Base-by-base conservation (phyloP, 2,797 vertebrate species). In the Chrysocyon brachyurus region DNA sequence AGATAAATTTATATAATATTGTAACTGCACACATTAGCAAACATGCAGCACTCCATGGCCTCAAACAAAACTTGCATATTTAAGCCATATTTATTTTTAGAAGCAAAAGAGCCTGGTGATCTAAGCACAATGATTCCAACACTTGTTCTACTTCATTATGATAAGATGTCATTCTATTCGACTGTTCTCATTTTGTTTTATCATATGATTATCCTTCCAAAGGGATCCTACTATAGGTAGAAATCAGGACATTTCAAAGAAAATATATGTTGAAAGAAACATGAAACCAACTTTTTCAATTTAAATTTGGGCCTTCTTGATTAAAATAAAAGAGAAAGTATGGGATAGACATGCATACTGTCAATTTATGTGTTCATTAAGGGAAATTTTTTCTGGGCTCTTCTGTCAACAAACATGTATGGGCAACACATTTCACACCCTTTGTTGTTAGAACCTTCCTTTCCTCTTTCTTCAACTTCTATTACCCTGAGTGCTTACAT, bases 21-120 rank as follows among this genome's bases (percentile, higher is more conserved):
- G 0, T 84, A 86, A 52, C 19, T 12, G 73, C 89, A 10, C 40
- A 64, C 33, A 24, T 22, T 24, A 66, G 70, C 84, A 91, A 90
- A 28, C 28, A 36, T 1, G 17, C 10, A 73, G 56, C 24, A 15
- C 8, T 12, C 64, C 7, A 8, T 19, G 12, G 59, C 57, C 59
- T 78, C 87, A 64, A 11, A 92, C 19, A 21, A 82, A 91, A 46
- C 31, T 91, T 78, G n/a, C 28, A 11, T 0, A 4, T 52, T 86
- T 90, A 57, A 61, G 40, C 59, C 56, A 2, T 33, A 56, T 83
- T 96, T 96, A 97, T 95, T 97, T 98, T 97, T 97, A 97, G 97
- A 96, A 79, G 59, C 66, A 79, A 90, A 90, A 79, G 75, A 57
- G 66, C 86, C 57, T 92, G 66, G 85, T 15, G 54, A 91, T 59